Evolutionary conservation across 2,888 invertebrate genomes (phyloP).

Genomic region (Lamellibrachia columna): DNA sequence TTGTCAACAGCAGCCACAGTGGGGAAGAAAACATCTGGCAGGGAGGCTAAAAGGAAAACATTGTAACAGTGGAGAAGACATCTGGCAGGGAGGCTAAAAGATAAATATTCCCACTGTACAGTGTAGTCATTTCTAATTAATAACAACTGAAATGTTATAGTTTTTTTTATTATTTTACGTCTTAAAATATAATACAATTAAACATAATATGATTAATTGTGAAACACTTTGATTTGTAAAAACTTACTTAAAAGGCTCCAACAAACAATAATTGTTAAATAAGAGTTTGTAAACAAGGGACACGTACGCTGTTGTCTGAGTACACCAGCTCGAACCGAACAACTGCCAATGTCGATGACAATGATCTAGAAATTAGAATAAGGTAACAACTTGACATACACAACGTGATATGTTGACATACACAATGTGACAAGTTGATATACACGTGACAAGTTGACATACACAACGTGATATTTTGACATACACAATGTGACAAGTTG

Average conservation of each 20-base stretch:
- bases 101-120: neutral
- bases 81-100: constrained; percentile 69
- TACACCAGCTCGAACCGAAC: constrained; percentile 71
- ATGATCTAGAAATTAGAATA: constrained; percentile 59
- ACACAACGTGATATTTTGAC: neutral
- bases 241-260: neutral
- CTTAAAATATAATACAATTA: neutral
- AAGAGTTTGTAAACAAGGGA: neutral
- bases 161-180: no score
- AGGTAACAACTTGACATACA: neutral
- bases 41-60: constrained; percentile 63
- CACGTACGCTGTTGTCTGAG: constrained; percentile 67
- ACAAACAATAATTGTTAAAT: neutral
- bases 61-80: constrained; percentile 51
- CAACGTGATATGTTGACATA: neutral
- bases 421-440: neutral
- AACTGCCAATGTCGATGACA: constrained; percentile 71
- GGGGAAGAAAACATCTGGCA: constrained; percentile 71
- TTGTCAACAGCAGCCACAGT: constrained; percentile 67
- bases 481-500: neutral
- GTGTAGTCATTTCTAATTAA: neutral
- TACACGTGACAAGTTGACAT: neutral
- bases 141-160: no score
- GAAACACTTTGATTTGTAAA: neutral
- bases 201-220: constrained; percentile 1